Percentiles rank a stretch among this genome's conserved stretches.
These are phyloP conservation scores for Sphaerophoria rueppellii DNA, from an alignment of 2,888 invertebrate species.

Conservation along the genomic window DNA sequence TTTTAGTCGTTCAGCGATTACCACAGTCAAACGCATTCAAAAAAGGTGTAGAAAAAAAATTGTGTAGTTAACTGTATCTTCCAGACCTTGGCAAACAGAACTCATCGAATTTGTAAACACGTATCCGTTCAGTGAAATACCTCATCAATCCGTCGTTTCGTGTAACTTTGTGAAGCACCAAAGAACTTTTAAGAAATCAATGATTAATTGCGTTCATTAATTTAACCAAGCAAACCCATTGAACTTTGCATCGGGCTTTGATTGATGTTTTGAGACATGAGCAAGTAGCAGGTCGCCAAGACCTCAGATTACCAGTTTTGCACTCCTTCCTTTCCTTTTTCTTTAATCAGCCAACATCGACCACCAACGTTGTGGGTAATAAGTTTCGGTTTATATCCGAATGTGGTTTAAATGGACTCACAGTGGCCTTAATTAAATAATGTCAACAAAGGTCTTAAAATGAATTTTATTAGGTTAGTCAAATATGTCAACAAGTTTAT, in stretches of 20 bases:
- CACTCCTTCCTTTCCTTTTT: conserved; percentile 43
- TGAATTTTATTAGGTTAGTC: too few relatives aligned
- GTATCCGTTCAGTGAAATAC: conserved; percentile 30
- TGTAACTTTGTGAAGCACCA: conserved; percentile 10
- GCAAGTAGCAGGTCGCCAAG: conserved; percentile 49
- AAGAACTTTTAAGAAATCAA: conserved; percentile 31
- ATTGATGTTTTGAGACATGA: conserved; percentile 59
- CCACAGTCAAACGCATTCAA: conserved; percentile 21
- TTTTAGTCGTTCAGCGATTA: not conserved
- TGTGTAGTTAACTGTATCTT: conserved; percentile 59
- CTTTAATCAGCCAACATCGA: conserved; percentile 46
- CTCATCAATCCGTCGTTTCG: conserved; percentile 45
- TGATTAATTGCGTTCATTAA: conserved; percentile 71
- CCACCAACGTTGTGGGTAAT: conserved; percentile 56
- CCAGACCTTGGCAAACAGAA: conserved; percentile 27
- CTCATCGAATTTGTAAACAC: conserved; percentile 57
- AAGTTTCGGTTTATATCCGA: not conserved
- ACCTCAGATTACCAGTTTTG: conserved; percentile 47
- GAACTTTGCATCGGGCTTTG: conserved; percentile 59
- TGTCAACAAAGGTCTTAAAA: conserved; percentile 1
- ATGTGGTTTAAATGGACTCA: not conserved
- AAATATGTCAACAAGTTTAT: too few relatives aligned
- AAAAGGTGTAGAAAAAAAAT: conserved; percentile 16
- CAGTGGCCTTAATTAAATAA: conserved; percentile 3
- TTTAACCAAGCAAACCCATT: conserved; percentile 64